Percentiles rank a stretch among this genome's conserved stretches.
phyloP scores from a whole-genome alignment of 2,797 vertebrate species.

The Anguilla megastoma region DNA sequence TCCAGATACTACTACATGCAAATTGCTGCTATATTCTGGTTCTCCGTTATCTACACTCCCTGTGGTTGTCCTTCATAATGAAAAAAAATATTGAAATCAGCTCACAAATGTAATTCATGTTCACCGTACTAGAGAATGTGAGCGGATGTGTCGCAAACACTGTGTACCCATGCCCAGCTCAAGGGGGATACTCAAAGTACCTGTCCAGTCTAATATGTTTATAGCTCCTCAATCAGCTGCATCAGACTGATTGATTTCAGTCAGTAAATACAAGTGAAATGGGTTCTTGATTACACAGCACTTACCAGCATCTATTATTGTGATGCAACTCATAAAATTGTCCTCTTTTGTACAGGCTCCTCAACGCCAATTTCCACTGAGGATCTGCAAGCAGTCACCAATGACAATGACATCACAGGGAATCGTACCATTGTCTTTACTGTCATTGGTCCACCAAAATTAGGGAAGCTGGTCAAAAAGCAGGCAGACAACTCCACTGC shows the following conservation, averaged over 20 bases:
- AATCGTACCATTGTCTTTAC: conserved; percentile 79
- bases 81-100: not conserved
- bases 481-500: conserved; percentile 67
- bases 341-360: conserved; percentile 68
- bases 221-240: not conserved
- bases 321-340: not conserved
- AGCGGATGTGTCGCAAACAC: not conserved
- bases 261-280: not conserved
- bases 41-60: not conserved
- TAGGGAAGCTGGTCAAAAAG: conserved; percentile 75
- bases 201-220: not conserved
- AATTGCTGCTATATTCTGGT: not conserved
- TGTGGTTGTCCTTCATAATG: not conserved
- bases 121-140: not conserved
- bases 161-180: not conserved
- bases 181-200: not conserved
- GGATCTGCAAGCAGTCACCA: conserved; percentile 81
- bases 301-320: not conserved
- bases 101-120: not conserved
- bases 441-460: conserved; percentile 72
- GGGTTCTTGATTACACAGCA: not conserved
- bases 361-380: conserved; percentile 71
- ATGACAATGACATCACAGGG: conserved; percentile 69
- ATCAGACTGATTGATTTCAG: not conserved
- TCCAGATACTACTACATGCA: not conserved